Percentiles rank a stretch among this genome's conserved stretches.
phyloP scores from a whole-genome alignment of 2,113 vertebrate genomes.

The Elephantulus edwardii region DNA sequence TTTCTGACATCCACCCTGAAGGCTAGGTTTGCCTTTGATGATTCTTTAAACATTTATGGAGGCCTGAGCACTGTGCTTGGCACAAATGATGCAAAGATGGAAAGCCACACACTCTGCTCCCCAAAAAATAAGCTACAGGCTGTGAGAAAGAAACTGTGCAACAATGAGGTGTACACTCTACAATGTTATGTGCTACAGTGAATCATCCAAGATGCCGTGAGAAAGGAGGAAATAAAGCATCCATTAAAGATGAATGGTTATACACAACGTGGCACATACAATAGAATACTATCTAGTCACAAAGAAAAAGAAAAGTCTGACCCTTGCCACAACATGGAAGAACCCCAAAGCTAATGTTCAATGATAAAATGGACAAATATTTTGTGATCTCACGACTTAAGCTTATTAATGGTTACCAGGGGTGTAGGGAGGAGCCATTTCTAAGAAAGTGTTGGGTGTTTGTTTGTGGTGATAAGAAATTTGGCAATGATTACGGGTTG shows the following conservation, averaged over 20 bases:
- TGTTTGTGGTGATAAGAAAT: neutral
- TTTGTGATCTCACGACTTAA: neutral
- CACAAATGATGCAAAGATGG: conserved; percentile 27
- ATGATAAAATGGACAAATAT: neutral
- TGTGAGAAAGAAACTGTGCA: neutral
- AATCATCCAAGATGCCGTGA: neutral
- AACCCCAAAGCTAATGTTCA: neutral
- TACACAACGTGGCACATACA: neutral
- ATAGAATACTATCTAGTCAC: neutral
- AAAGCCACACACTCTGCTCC: neutral
- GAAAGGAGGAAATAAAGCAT: neutral
- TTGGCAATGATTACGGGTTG: neutral
- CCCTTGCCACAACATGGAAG: neutral
- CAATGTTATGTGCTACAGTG: neutral
- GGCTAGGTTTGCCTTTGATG: conserved; percentile 52
- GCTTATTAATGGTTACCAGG: neutral
- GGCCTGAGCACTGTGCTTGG: conserved; percentile 36
- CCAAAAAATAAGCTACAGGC: neutral
- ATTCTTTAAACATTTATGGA: conserved; percentile 50
- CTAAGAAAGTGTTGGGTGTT: neutral
- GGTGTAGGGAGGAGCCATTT: neutral
- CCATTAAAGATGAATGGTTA: neutral
- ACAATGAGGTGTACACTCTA: neutral
- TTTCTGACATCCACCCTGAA: conserved; percentile 63
- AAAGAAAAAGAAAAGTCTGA: neutral